A percentile compares a stretch with the other conserved stretches of the same genome.
Evolutionary conservation across 2,797 vertebrate genomes (phyloP).

Genomic region (Champsocephalus esox): DNA sequence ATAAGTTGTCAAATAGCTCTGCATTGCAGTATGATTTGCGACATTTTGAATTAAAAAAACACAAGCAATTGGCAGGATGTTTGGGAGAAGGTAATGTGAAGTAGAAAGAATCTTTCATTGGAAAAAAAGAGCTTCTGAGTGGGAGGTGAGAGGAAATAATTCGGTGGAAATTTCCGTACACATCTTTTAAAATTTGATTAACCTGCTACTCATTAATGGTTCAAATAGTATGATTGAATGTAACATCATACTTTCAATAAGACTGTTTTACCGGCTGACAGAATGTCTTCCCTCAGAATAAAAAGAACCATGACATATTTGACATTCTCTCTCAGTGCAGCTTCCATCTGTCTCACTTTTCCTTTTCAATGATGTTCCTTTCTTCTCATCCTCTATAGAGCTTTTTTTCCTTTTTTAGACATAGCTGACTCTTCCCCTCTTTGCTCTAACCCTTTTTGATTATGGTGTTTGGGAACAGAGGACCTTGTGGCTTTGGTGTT

Average conservation of each 20-base stretch:
- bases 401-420: neutral
- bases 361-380: slow-evolving; percentile 39
- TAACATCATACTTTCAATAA: slow-evolving; percentile 14
- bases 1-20: neutral
- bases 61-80: neutral
- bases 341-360: slow-evolving; percentile 32
- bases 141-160: neutral
- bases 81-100: neutral
- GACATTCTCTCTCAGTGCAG: slow-evolving; percentile 55
- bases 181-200: neutral
- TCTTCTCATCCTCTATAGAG: slow-evolving; percentile 37
- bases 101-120: neutral
- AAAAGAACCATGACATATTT: slow-evolving; percentile 56
- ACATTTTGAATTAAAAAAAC: neutral
- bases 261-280: slow-evolving; percentile 12
- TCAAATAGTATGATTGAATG: neutral
- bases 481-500: slow-evolving; percentile 35
- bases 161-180: accelerated
- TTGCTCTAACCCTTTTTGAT: slow-evolving; percentile 25
- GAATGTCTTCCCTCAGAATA: slow-evolving; percentile 36
- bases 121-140: neutral
- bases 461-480: slow-evolving; percentile 23
- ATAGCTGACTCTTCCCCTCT: slow-evolving; percentile 24
- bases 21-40: neutral
- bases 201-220: neutral